A percentile compares a stretch with the other conserved stretches of the same genome.
These are phyloP conservation scores for Tetrao urogallus DNA, from an alignment of 2,113 vertebrate species.

Conservation along the genomic window DNA sequence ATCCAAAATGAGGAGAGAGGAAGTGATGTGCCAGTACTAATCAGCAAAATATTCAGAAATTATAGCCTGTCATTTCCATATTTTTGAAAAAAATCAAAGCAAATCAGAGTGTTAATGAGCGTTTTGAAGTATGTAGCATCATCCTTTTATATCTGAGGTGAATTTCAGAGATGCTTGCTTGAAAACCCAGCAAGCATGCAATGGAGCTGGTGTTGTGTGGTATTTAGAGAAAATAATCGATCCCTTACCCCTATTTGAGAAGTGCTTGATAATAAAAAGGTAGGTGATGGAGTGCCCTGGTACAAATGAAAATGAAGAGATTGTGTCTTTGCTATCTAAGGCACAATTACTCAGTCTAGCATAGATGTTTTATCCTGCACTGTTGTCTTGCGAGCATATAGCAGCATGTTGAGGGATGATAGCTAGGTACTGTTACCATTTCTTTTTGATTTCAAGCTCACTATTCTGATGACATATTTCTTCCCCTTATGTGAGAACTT, in stretches of 20 bases:
- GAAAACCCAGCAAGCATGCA: background rate
- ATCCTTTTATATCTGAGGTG: background rate
- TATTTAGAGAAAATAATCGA: background rate
- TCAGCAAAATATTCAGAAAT: constrained; percentile 25
- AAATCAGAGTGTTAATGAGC: constrained; percentile 10
- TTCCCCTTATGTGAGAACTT: background rate
- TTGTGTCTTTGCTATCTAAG: background rate
- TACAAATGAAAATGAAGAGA: background rate
- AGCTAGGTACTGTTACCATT: background rate
- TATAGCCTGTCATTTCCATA: background rate
- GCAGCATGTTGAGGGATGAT: background rate
- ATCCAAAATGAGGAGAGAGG: background rate
- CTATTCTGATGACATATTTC: background rate
- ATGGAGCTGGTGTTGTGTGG: background rate
- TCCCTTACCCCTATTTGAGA: background rate
- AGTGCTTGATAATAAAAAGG: background rate
- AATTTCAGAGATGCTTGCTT: background rate
- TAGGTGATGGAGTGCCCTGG: background rate
- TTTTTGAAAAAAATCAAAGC: background rate
- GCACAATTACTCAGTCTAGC: background rate
- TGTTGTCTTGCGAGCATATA: background rate
- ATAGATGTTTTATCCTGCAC: background rate
- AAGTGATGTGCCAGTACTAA: constrained; percentile 20
- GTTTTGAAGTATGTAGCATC: background rate
- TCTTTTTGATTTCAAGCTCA: background rate